Conservation (phyloP, 2,797 vertebrate species). For the Spondyliosoma cantharus region DNA sequence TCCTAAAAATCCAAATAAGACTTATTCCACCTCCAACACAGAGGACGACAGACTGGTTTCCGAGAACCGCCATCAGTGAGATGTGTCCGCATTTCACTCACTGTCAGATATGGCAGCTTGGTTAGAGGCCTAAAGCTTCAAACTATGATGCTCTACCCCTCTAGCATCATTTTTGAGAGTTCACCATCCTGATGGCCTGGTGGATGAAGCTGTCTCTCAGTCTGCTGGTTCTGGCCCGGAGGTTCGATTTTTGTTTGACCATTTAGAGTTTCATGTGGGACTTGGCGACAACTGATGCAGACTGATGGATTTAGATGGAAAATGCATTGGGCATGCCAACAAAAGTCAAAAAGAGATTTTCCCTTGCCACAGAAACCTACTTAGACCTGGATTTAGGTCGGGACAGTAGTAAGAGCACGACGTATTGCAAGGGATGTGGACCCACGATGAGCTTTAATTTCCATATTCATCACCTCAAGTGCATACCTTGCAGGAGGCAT, state of each 20-base stretch:
- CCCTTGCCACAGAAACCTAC: background rate
- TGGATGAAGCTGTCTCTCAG: no score
- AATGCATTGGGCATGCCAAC: background rate
- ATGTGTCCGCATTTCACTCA: background rate
- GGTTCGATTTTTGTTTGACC: background rate
- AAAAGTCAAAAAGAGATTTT: background rate
- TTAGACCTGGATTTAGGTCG: background rate
- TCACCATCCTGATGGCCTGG: no score
- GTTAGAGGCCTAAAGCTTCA: no score
- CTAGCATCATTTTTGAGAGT: no score
- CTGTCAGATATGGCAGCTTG: no score
- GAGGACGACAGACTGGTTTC: background rate
- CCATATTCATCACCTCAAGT: slow-evolving; percentile 12
- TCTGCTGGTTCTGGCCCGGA: no score
- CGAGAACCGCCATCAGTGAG: background rate
- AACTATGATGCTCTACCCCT: no score
- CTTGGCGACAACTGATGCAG: background rate
- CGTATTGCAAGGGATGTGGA: background rate
- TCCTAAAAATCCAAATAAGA: slow-evolving; percentile 2
- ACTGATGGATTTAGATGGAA: background rate
- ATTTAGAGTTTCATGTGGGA: background rate
- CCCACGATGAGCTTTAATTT: background rate
- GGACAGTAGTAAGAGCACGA: background rate
- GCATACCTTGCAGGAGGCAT: slow-evolving; percentile 1
- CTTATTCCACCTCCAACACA: background rate